Percentiles rank a stretch among this genome's conserved stretches.
Conservation (phyloP, 1,140 invertebrate species). For the Calephelis virginiensis region DNA sequence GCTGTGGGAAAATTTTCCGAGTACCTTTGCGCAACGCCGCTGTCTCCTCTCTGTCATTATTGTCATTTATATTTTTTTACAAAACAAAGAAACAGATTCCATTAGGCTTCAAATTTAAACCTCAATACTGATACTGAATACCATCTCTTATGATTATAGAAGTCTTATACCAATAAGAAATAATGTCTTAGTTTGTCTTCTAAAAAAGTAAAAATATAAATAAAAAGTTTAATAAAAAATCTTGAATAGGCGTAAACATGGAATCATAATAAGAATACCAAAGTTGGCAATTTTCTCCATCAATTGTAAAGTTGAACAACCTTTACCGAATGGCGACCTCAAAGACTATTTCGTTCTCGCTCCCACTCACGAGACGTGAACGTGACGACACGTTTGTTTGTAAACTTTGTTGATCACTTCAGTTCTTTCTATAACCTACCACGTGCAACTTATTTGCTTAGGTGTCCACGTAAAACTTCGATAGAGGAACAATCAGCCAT, state of each 20-base stretch:
- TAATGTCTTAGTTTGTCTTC: no score
- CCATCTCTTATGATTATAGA: no score
- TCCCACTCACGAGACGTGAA: slow-evolving; percentile 30
- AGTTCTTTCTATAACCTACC: slow-evolving; percentile 24
- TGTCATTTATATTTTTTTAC: no score
- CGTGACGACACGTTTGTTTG: slow-evolving; percentile 62
- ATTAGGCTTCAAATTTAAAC: no score
- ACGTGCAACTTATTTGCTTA: slow-evolving; percentile 35
- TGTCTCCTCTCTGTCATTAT: neutral
- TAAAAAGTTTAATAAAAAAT: no score
- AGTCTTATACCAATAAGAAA: no score
- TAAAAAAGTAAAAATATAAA: no score
- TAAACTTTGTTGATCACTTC: slow-evolving; percentile 55
- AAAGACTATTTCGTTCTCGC: slow-evolving; percentile 33
- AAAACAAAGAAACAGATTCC: no score
- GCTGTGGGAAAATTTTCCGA: slow-evolving; percentile 11
- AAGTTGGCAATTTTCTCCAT: slow-evolving; percentile 40
- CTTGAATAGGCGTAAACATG: no score
- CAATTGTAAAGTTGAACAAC: slow-evolving; percentile 60
- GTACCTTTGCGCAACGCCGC: neutral
- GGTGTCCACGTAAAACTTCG: slow-evolving; percentile 31
- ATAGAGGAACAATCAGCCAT: slow-evolving; percentile 1
- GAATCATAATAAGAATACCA: neutral
- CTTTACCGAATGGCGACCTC: slow-evolving; percentile 45
- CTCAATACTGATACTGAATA: no score